phyloP scores from a whole-genome alignment of 2,888 invertebrate species.

The Falcaria lacertinaria region DNA sequence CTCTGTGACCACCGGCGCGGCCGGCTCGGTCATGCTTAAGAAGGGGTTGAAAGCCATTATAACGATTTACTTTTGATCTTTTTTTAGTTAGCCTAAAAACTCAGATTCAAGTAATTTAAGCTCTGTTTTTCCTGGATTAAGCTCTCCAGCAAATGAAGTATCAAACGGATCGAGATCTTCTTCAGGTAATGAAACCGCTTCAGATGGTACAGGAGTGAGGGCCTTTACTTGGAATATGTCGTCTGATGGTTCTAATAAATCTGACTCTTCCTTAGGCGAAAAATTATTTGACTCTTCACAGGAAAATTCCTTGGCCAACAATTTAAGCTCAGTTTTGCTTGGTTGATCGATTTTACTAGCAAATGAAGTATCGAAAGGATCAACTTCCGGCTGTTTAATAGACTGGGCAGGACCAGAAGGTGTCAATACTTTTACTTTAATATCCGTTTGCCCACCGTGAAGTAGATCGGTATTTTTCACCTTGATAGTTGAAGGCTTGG shows the following conservation, averaged over 20 bases:
- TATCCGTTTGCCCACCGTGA: conserved; percentile 46
- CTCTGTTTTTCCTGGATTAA: conserved; percentile 88
- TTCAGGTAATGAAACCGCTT: conserved; percentile 39
- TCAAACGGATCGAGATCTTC: conserved; percentile 89
- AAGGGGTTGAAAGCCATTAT: conserved; percentile 89
- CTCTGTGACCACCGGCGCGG: conserved; percentile 67
- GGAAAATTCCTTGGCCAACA: conserved; percentile 87
- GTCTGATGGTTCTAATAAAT: conserved; percentile 72
- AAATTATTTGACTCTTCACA: conserved; percentile 54
- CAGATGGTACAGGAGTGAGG: conserved; percentile 82
- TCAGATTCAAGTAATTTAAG: conserved; percentile 89
- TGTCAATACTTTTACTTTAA: conserved; percentile 83
- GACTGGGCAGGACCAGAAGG: conserved; percentile 68
- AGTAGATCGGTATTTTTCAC: conserved; percentile 57
- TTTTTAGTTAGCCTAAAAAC: conserved; percentile 57
- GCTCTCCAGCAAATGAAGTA: conserved; percentile 87
- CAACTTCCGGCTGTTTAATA: conserved; percentile 70
- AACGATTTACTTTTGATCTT: not conserved
- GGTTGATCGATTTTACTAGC: conserved; percentile 85
- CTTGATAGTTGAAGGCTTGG: conserved; percentile 39
- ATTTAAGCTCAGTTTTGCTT: conserved; percentile 88
- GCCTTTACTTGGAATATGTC: conserved; percentile 84
- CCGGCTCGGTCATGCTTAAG: conserved; percentile 85
- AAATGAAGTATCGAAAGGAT: conserved; percentile 94
- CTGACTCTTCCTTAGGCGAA: conserved; percentile 55